phyloP scores from a whole-genome alignment of 1,140 invertebrate species.

The Panulirus ornatus region DNA sequence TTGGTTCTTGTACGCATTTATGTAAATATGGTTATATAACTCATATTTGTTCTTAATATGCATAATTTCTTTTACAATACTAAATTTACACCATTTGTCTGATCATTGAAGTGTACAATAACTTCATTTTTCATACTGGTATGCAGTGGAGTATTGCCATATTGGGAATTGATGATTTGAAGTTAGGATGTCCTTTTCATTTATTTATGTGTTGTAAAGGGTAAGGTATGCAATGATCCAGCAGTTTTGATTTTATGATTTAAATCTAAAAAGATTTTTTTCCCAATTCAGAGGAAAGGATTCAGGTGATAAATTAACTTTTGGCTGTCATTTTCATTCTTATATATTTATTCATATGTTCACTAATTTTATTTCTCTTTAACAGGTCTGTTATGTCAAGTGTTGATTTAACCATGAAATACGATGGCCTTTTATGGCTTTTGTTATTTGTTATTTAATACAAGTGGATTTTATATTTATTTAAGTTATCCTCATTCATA shows the following conservation, averaged over 20 bases:
- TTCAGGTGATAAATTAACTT: not conserved
- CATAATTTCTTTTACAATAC: not conserved
- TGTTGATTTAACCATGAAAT: conserved; percentile 44
- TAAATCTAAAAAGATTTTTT: not conserved
- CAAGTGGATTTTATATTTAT: not conserved
- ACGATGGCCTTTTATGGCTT: conserved; percentile 15
- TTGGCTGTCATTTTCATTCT: not conserved
- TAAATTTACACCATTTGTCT: not conserved
- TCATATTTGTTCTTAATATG: not conserved
- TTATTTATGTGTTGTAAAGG: no score
- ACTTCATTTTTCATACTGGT: not conserved
- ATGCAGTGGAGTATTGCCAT: no score
- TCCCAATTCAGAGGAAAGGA: not conserved
- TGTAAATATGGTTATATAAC: not conserved
- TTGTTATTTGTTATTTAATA: conserved; percentile 45
- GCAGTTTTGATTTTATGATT: not conserved
- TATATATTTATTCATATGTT: not conserved
- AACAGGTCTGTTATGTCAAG: not conserved
- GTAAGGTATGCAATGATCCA: not conserved
- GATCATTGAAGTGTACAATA: not conserved
- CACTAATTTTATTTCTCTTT: not conserved
- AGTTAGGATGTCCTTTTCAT: no score
- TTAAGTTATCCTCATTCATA: conserved; percentile 6
- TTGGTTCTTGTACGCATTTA: not conserved
- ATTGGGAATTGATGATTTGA: not conserved